phyloP scores from a whole-genome alignment of 2,797 vertebrate genomes.

The Pteronotus mesoamericanus region DNA sequence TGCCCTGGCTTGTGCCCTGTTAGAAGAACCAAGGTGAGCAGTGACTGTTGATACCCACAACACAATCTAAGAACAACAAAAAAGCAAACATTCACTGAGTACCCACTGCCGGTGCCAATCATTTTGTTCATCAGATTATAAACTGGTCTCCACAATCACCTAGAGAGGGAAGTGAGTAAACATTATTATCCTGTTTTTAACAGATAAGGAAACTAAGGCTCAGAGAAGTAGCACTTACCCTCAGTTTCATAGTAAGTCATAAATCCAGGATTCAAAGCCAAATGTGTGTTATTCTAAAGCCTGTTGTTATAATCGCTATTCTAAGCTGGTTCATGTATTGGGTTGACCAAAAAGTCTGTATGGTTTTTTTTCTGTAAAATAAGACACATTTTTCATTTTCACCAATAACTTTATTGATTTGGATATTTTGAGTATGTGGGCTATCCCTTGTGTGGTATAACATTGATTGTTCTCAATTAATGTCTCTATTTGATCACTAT shows the following conservation, averaged over 20 bases:
- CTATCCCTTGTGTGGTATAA: background rate
- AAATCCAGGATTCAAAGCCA: background rate
- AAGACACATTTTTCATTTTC: background rate
- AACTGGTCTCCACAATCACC: background rate
- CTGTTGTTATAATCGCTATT: background rate
- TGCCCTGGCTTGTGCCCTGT: background rate
- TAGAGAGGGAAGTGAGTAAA: background rate
- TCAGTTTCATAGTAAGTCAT: background rate
- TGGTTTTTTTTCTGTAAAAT: background rate
- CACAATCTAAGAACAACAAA: background rate
- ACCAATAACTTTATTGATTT: background rate
- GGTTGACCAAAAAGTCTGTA: background rate
- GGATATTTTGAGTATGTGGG: background rate
- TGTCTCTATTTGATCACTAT: background rate
- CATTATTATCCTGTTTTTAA: background rate
- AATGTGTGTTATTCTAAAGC: background rate
- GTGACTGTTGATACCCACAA: background rate
- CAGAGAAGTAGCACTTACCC: background rate
- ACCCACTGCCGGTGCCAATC: background rate
- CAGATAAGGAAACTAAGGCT: background rate
- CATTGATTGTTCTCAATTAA: background rate
- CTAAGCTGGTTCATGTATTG: background rate
- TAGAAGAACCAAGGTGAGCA: background rate
- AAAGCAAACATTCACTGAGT: background rate
- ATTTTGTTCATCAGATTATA: constrained; percentile 18